Conservation (phyloP, 2,797 vertebrate species). For the Chaetodon trifasciatus region DNA sequence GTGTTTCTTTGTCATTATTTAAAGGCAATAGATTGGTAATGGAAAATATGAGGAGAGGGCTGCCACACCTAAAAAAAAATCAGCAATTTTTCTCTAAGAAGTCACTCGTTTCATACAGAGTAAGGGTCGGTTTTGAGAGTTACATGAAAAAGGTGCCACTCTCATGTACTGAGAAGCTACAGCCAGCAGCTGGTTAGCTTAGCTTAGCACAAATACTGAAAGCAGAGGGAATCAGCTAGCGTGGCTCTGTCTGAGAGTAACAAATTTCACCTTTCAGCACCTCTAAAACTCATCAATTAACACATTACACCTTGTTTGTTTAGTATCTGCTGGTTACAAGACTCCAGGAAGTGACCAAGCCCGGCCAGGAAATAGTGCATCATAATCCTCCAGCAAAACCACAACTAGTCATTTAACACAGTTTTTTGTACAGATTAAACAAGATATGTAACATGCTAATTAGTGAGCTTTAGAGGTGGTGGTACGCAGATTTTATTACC, state of each 20-base stretch:
- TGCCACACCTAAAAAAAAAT: conserved; percentile 20
- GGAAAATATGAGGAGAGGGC: conserved; percentile 52
- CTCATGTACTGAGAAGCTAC: background rate
- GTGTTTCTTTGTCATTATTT: conserved; percentile 42
- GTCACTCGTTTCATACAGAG: background rate
- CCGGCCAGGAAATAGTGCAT: background rate
- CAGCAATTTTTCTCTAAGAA: background rate
- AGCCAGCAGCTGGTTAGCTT: background rate
- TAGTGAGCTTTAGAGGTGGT: background rate
- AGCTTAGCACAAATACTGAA: background rate
- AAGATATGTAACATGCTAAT: background rate
- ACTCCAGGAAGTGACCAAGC: no score
- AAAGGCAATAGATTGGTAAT: conserved; percentile 38
- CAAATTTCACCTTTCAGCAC: background rate
- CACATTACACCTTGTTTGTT: background rate
- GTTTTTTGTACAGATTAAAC: background rate
- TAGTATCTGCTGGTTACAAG: no score
- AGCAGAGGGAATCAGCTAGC: background rate
- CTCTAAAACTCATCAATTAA: background rate
- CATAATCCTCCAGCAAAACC: background rate
- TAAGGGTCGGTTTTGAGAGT: background rate
- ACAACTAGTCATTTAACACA: background rate
- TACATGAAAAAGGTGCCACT: background rate
- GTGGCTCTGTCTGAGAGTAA: background rate
- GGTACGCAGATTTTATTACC: background rate